Evolutionary conservation across 1,140 invertebrate species (phyloP), one percentile per base, ranked within the genome.

Genomic region (Drosophila orosa): DNA sequence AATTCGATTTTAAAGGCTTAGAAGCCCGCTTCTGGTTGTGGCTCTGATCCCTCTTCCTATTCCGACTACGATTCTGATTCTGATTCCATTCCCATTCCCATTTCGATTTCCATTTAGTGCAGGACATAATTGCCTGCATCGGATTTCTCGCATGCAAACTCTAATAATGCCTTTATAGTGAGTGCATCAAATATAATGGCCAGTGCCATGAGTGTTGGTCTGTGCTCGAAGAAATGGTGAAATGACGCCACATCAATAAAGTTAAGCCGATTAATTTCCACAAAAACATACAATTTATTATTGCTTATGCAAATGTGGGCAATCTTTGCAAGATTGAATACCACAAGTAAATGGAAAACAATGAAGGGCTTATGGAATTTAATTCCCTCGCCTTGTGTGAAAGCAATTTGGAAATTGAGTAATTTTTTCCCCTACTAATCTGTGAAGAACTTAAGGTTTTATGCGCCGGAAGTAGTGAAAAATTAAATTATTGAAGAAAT

Each of bases 1-100:
- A 87, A 87, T 86, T 83, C 85, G 71, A 86, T 87, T 86, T 76
- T 59, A 86, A 81, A 76, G 83, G 79, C 76, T 82, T 82, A 73
- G 60, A 40, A 24, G 50, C 17, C 40, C 58, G 17, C 35, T 37
- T 52, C 57, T 50, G 68, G 39, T 17, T 4, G 9, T 15, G 48
- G 3, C 1, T 15, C 29, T 5, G 48, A 12, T 15, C 19, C 19
- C 42, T 3, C 22, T 29, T 15, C 15, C 15, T 4, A 47, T 27
- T n/a, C 24, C 9, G 24, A 15, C 8, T 25, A 4, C 15, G 17
- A 7, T 17, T 31, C 42, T 6, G 25, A 17, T 5, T 47, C 24
- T 5, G 42, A 44, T 24, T 47, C 24, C 1, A n/a, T 19, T 50
- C 31, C 27, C 27, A 52, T 31, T 33, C 29, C 29, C 50, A 52